These are phyloP conservation scores for Paragorgia papillata DNA, from an alignment of 92 coral and sea anemone species.

Conservation along the genomic window DNA sequence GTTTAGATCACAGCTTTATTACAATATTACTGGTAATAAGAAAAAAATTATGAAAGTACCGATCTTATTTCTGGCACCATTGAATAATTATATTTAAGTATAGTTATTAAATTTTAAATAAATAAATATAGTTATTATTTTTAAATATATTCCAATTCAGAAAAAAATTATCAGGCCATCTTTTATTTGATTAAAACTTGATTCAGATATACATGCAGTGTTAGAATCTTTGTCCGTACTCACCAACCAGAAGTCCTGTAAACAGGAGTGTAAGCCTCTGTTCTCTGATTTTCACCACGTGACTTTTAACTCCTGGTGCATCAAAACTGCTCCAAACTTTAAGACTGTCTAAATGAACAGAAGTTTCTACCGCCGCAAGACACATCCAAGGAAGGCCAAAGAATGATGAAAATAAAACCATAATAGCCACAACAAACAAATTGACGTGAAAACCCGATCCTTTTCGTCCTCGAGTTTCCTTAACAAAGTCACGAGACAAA, in stretches of 20 bases:
- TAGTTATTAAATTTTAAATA: no score
- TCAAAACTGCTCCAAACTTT: conserved; percentile 50
- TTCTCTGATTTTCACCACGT: conserved; percentile 35
- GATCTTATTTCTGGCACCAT: no score
- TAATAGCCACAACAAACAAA: conserved; percentile 31
- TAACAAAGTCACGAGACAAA: neutral
- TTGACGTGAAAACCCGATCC: conserved; percentile 42
- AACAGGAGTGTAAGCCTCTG: conserved; percentile 32
- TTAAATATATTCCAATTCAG: no score
- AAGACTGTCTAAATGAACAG: conserved; percentile 47
- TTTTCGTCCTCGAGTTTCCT: conserved; percentile 40
- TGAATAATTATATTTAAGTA: no score
- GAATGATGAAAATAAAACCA: conserved; percentile 38
- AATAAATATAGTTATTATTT: no score
- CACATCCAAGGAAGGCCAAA: conserved; percentile 47
- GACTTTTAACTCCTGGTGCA: conserved; percentile 46
- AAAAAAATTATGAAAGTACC: no score
- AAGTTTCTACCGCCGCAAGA: conserved; percentile 41
- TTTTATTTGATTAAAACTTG: no score
- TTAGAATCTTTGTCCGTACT: no score
- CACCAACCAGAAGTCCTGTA: conserved; percentile 35
- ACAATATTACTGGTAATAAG: no score
- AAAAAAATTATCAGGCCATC: no score
- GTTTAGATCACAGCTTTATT: no score
- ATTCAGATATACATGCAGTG: no score